Evolutionary conservation across 2,888 invertebrate species (phyloP).

Genomic region (Suillia variegata): DNA sequence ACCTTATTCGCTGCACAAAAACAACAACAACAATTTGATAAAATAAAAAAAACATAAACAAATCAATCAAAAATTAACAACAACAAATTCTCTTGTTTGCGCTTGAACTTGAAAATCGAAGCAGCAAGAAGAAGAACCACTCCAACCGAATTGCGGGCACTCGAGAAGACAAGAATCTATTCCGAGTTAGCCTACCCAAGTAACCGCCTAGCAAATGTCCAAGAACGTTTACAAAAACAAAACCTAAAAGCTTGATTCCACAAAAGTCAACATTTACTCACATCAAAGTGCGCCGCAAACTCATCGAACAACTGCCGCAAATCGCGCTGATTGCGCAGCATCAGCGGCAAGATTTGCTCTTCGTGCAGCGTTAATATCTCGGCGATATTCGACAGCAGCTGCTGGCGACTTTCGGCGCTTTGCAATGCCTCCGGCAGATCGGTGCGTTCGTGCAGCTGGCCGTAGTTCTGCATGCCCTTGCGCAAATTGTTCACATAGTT

Average conservation of each 20-base stretch:
- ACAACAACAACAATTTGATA: conserved; percentile 16
- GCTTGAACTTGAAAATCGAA: too few species aligned
- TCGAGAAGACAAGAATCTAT: too few species aligned
- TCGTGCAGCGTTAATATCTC: conserved; percentile 87
- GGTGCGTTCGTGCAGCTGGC: conserved; percentile 38
- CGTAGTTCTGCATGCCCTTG: conserved; percentile 55
- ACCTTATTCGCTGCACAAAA: conserved; percentile 10
- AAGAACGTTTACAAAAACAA: background rate
- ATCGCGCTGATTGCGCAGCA: conserved; percentile 55
- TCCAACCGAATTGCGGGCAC: too few species aligned
- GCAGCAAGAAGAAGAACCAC: too few species aligned
- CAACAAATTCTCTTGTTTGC: too few species aligned
- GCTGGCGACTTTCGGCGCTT: conserved; percentile 43
- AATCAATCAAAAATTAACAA: conserved; percentile 13
- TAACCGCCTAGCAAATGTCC: too few species aligned
- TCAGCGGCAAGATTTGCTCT: conserved; percentile 53
- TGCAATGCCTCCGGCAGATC: conserved; percentile 49
- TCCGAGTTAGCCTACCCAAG: too few species aligned
- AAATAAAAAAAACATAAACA: conserved; percentile 18
- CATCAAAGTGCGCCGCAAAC: conserved; percentile 54
- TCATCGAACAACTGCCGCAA: conserved; percentile 56
- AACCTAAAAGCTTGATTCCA: too few species aligned
- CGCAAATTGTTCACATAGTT: conserved; percentile 57
- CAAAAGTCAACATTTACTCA: conserved; percentile 35
- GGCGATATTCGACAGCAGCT: conserved; percentile 87